Evolutionary conservation across 1,140 invertebrate species (phyloP).

Genomic region (Papilio machaon): DNA sequence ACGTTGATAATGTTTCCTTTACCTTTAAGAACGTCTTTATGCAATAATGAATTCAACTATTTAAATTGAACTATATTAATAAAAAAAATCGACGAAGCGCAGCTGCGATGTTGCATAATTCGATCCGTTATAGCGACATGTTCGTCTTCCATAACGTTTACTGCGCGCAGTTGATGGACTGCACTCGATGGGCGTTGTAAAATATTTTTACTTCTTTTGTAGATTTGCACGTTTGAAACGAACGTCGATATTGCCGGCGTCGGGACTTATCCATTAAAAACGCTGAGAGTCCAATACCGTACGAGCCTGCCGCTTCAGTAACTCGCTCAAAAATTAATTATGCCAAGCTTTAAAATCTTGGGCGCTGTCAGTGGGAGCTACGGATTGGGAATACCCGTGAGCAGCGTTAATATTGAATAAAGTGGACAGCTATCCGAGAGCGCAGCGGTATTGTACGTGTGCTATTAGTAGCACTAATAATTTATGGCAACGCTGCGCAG

Average conservation of each 20-base stretch:
- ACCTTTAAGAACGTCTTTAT: conserved; percentile 29
- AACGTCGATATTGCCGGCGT: conserved; percentile 51
- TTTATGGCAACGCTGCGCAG: conserved; percentile 15
- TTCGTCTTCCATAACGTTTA: not conserved
- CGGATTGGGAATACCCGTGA: conserved; percentile 38
- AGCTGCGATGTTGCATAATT: conserved; percentile 14
- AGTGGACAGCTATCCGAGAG: conserved; percentile 34
- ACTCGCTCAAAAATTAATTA: conserved; percentile 61
- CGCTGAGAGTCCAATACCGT: conserved; percentile 37
- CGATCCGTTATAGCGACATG: not conserved
- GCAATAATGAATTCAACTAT: conserved; percentile 24
- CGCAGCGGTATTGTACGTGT: conserved; percentile 12
- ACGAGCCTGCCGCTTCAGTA: conserved; percentile 27
- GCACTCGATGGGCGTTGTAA: conserved; percentile 32
- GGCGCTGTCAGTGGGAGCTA: conserved; percentile 42
- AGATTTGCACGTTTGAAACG: conserved; percentile 57
- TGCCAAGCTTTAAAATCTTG: conserved; percentile 46
- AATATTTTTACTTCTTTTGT: conserved; percentile 53
- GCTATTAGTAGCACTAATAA: conserved; percentile 33
- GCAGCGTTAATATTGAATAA: conserved; percentile 44
- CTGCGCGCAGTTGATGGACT: conserved; percentile 8
- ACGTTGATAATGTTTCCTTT: conserved; percentile 49
- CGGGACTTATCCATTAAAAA: conserved; percentile 45
- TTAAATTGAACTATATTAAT: conserved; percentile 1
- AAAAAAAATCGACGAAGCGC: conserved; percentile 2